Evolutionary conservation across 2,888 invertebrate species (phyloP).

Genomic region (Epirrhoe alternata): DNA sequence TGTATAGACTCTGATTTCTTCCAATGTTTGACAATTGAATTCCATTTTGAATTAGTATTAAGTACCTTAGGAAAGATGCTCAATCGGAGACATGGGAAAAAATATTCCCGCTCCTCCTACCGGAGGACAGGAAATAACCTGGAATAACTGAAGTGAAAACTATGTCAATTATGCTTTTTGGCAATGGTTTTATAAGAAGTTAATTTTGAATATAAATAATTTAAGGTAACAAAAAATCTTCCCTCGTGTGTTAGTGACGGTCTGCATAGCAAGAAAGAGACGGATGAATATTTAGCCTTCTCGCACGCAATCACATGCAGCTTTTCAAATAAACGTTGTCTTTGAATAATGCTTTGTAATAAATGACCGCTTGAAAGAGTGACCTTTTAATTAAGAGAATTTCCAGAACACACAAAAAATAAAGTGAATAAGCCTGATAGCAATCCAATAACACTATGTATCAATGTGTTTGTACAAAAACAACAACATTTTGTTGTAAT

Average conservation of each 20-base stretch:
- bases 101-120: too few species aligned
- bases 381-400: too few species aligned
- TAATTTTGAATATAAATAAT: background rate
- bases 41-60: background rate
- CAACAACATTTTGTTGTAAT: too few species aligned
- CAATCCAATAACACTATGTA: too few species aligned
- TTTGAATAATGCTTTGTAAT: background rate
- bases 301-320: background rate
- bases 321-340: background rate
- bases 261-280: background rate
- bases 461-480: too few species aligned
- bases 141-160: background rate
- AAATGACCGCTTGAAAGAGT: too few species aligned
- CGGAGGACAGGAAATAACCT: too few species aligned
- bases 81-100: too few species aligned
- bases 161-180: background rate
- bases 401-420: too few species aligned
- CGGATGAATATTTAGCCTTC: background rate
- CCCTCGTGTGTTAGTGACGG: background rate
- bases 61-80: too few species aligned
- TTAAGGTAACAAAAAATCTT: background rate
- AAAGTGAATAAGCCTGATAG: too few species aligned
- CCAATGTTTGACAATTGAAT: background rate
- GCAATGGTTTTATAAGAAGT: background rate
- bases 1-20: background rate